Evolutionary conservation across 2,888 invertebrate genomes (phyloP).

Genomic region (Nebria salina): DNA sequence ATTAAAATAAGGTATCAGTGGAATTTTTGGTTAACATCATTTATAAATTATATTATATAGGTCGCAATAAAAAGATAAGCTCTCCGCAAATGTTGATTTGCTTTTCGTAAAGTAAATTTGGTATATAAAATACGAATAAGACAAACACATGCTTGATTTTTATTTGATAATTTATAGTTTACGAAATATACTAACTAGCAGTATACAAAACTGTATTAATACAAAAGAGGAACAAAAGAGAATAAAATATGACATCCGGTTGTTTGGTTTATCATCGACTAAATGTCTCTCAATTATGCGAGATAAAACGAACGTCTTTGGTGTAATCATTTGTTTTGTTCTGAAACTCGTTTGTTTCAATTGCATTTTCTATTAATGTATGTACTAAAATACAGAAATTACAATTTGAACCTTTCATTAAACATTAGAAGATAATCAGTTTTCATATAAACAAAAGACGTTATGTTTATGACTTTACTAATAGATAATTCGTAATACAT

Average conservation of each 20-base stretch:
- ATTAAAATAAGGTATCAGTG: slow-evolving; percentile 62
- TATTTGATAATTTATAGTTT: slow-evolving; percentile 38
- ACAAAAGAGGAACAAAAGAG: slow-evolving; percentile 30
- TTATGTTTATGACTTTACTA: background rate
- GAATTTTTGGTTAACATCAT: slow-evolving; percentile 49
- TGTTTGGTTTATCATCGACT: slow-evolving; percentile 15
- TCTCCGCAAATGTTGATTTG: background rate
- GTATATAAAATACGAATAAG: slow-evolving; percentile 13
- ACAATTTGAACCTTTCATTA: background rate
- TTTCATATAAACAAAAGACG: background rate
- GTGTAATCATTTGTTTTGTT: background rate
- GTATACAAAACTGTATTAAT: slow-evolving; percentile 44
- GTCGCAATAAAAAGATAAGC: slow-evolving; percentile 22
- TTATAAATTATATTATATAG: slow-evolving; percentile 35
- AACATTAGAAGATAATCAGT: no score
- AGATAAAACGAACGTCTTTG: background rate
- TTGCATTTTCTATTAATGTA: background rate
- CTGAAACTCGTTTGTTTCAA: background rate
- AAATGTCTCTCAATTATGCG: no score
- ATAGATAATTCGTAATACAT: background rate
- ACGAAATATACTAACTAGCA: slow-evolving; percentile 43
- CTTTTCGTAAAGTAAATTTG: background rate
- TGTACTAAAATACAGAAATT: background rate
- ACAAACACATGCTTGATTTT: slow-evolving; percentile 40
- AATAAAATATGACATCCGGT: slow-evolving; percentile 42